These are phyloP conservation scores for Erpornis zantholeuca DNA, from an alignment of 2,113 vertebrate species.

Conservation along the genomic window DNA sequence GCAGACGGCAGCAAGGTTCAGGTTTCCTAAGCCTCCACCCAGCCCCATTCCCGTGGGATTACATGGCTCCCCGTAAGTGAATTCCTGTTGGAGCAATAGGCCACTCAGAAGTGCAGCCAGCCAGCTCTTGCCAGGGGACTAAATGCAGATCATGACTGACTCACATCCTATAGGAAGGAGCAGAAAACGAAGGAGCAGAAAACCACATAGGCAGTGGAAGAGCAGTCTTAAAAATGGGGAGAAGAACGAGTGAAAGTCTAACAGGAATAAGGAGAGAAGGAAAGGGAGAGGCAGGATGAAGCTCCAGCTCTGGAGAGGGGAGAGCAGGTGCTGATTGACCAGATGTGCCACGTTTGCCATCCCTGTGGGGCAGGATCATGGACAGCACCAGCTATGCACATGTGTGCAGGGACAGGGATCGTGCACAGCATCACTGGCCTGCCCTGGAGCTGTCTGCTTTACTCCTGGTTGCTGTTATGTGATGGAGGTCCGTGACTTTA, in stretches of 20 bases:
- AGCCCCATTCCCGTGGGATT: background rate
- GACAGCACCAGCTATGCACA: background rate
- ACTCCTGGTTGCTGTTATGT: background rate
- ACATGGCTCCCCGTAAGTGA: background rate
- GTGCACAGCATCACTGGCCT: background rate
- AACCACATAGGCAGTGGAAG: background rate
- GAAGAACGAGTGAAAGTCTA: background rate
- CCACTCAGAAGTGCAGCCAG: background rate
- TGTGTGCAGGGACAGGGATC: background rate
- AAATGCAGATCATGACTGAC: background rate
- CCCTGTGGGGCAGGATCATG: background rate
- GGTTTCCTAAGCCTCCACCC: constrained; percentile 40
- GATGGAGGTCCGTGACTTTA: background rate
- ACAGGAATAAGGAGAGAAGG: background rate
- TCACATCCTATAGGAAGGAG: constrained; percentile 51
- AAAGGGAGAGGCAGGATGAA: background rate
- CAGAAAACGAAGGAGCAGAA: constrained; percentile 20
- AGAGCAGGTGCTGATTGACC: background rate
- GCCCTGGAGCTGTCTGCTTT: background rate
- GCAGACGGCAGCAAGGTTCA: constrained; percentile 36
- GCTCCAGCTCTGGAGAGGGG: background rate
- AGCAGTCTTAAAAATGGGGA: background rate
- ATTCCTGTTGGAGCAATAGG: background rate
- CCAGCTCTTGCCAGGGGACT: background rate
- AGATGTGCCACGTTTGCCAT: rapidly evolving